These are phyloP conservation scores for Falco biarmicus DNA, from an alignment of 2,797 vertebrate species.

Conservation along the genomic window DNA sequence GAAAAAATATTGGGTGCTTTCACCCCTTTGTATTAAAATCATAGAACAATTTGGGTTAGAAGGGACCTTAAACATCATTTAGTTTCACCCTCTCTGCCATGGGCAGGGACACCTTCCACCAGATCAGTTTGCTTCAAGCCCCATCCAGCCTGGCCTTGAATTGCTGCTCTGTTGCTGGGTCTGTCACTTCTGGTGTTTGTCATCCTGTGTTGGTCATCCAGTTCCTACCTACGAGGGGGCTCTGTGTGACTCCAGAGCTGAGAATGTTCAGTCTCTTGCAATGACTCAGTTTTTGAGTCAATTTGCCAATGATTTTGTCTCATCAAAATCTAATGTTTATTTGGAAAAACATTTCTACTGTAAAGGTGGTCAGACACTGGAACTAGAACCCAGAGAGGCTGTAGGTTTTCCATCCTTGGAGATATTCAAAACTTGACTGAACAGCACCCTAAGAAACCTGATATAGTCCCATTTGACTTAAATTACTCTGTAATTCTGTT, in stretches of 20 bases:
- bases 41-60: not conserved
- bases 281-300: not conserved
- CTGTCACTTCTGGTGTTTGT: not conserved
- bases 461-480: not conserved
- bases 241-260: not conserved
- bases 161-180: not conserved
- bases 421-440: not conserved
- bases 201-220: not conserved
- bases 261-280: rapidly evolving
- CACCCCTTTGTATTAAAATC: not conserved
- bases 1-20: not conserved
- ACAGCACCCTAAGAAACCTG: not conserved
- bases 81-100: not conserved
- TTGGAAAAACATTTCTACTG: not conserved
- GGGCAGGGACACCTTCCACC: not conserved
- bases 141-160: not conserved
- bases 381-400: not conserved
- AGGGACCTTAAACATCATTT: not conserved
- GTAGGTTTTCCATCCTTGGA: not conserved
- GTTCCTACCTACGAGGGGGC: not conserved
- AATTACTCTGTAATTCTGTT: not conserved
- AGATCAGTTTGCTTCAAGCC: not conserved
- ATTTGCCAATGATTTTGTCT: not conserved
- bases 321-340: not conserved
- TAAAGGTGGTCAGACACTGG: not conserved